Conservation (phyloP, 2,888 invertebrate species). For the Sepiola atlantica region DNA sequence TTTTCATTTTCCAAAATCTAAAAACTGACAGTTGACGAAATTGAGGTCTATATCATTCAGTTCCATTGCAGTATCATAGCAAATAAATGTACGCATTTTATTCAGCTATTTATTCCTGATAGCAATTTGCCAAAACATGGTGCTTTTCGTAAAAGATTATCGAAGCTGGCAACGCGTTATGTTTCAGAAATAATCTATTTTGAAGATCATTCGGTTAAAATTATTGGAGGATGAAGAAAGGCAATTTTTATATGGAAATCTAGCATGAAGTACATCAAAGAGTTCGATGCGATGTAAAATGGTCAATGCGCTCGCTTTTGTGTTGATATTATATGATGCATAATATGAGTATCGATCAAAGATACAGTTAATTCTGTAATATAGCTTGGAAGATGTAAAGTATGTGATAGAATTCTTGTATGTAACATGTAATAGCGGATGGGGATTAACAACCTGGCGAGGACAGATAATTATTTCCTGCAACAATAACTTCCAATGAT, state of each 20-base stretch:
- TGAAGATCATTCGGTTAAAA: neutral
- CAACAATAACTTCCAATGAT: neutral
- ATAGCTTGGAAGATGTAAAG: neutral
- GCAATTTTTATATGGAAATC: neutral
- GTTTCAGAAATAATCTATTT: neutral
- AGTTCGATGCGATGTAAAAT: neutral
- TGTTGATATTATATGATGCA: neutral
- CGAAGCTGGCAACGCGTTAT: neutral
- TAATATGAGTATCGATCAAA: neutral
- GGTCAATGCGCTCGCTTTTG: neutral
- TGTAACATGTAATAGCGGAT: neutral
- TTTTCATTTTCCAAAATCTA: no score
- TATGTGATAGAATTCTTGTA: neutral
- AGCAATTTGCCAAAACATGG: neutral
- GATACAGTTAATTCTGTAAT: neutral
- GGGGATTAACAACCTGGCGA: neutral
- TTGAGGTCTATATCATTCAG: neutral
- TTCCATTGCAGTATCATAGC: neutral
- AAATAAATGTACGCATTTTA: neutral
- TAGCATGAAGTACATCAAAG: neutral
- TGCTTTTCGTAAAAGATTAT: neutral
- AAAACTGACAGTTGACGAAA: neutral
- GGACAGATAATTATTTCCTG: neutral
- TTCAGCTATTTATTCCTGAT: neutral
- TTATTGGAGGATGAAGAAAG: neutral